Percentiles rank a stretch among this genome's conserved stretches.
Conservation (phyloP, 2,797 vertebrate genomes). For the Urosaurus nigricauda region DNA sequence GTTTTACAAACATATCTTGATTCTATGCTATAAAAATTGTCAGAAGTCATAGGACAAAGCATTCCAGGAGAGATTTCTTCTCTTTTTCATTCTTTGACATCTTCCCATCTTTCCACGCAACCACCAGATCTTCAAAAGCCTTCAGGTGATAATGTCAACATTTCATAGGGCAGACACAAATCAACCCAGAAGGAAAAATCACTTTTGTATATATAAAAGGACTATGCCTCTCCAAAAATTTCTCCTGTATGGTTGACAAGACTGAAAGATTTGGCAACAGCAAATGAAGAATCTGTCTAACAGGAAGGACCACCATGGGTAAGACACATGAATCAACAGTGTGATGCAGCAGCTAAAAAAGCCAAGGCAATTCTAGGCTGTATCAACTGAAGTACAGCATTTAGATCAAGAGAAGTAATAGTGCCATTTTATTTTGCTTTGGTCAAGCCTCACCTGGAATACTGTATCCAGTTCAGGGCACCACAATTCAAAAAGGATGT, state of each 20-base stretch:
- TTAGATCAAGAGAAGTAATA: too few species aligned
- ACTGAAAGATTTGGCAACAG: neutral
- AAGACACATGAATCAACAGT: neutral
- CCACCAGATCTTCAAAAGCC: neutral
- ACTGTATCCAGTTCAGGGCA: too few species aligned
- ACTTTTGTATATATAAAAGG: neutral
- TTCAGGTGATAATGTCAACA: neutral
- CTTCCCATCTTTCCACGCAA: neutral
- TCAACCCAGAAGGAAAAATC: neutral
- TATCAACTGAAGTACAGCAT: too few species aligned
- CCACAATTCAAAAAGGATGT: too few species aligned
- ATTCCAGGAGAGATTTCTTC: neutral
- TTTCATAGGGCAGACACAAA: neutral
- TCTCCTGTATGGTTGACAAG: neutral
- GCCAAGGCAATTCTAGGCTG: too few species aligned
- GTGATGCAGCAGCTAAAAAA: too few species aligned
- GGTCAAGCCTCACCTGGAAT: too few species aligned
- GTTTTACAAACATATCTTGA: too few species aligned
- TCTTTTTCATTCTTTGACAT: neutral
- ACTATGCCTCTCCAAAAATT: too few species aligned
- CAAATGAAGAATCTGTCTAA: neutral
- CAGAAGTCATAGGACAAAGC: too few species aligned
- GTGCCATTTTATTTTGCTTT: too few species aligned
- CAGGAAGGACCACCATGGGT: neutral
- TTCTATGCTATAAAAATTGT: too few species aligned